Evolutionary conservation across 2,113 vertebrate genomes (phyloP), one percentile per base, ranked within the genome.

Genomic region (Scortum barcoo): DNA sequence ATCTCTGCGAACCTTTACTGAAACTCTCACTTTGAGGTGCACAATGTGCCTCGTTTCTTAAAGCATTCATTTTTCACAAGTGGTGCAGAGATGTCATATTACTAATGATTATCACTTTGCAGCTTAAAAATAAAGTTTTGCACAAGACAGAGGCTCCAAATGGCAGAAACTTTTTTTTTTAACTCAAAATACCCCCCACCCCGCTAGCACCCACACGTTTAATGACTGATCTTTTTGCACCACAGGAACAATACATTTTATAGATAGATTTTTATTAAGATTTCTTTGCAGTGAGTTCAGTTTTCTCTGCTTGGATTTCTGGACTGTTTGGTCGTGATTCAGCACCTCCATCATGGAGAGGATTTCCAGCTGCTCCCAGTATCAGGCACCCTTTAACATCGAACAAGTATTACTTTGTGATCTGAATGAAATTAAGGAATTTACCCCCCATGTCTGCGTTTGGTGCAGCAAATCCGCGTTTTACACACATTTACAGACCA

Each of bases 341-440:
- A 50, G 20, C 67, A 62, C 53, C 53, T 61, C 40, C 14, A 30
- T 69, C 63, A 68, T 0, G 1, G 8, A n/a, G 19, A 26, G 17
- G 16, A 50, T n/a, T 10, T 69, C 68, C 56, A 30, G 48, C 50
- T 26, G 69, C 38, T 38, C 38, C 56, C 30, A 7, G 51, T 5
- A 22, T 36, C 20, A n/a, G 2, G 6, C 28, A 22, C 44, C 26
- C n/a, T 17, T 53, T 58, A 33, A 48, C 57, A 56, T 51, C 12
- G 11, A 22, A 26, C 9, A 3, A 30, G 4, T 5, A 6, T 65
- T 24, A 68, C 51, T 68, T 33, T 42, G 33, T 42, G 13, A 67
- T 68, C 60, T 40, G 10, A 60, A 60, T 60, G 73, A 40, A 87
- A 81, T 78, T 54, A 82, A 81, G 48, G 57, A 66, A 56, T 70